Evolutionary conservation across 2,113 vertebrate genomes (phyloP).

Genomic region (Hirundichthys speculiger): DNA sequence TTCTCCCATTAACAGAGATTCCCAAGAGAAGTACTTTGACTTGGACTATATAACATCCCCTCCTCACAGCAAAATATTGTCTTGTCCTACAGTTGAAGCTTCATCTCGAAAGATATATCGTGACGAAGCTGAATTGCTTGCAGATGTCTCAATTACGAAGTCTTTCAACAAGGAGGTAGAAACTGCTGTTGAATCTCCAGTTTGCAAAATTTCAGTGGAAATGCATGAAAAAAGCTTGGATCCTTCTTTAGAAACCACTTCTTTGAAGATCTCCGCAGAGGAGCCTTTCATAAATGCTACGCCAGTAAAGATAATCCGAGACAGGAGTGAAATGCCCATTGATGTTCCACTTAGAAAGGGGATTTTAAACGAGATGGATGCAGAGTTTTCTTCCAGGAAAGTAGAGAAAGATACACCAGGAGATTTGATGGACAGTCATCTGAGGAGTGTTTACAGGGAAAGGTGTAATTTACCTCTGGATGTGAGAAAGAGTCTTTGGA

Average conservation of each 20-base stretch:
- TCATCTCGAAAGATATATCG: constrained; percentile 58
- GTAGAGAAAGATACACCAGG: constrained; percentile 42
- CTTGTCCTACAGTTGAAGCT: constrained; percentile 46
- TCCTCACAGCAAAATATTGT: constrained; percentile 60
- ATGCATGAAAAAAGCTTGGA: constrained; percentile 55
- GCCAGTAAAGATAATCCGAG: constrained; percentile 49
- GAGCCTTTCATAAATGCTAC: constrained; percentile 33
- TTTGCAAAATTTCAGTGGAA: constrained; percentile 44
- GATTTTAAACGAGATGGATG: constrained; percentile 49
- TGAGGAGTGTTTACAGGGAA: constrained; percentile 57
- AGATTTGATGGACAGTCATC: constrained; percentile 53
- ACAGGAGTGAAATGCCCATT: constrained; percentile 44
- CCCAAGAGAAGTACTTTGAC: constrained; percentile 69
- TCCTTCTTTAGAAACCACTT: constrained; percentile 30
- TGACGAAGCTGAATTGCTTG: constrained; percentile 64
- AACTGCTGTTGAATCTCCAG: constrained; percentile 37
- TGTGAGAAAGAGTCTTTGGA: constrained; percentile 57
- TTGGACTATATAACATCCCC: constrained; percentile 61
- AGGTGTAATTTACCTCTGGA: constrained; percentile 59
- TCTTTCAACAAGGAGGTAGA: constrained; percentile 55
- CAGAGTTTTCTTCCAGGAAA: constrained; percentile 44
- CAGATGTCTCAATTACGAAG: constrained; percentile 54
- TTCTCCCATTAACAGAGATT: constrained; percentile 67
- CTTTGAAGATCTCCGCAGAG: constrained; percentile 44
- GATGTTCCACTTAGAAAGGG: constrained; percentile 50